Evolutionary conservation across 2,113 vertebrate genomes (phyloP).

Genomic region (Carollia perspicillata): DNA sequence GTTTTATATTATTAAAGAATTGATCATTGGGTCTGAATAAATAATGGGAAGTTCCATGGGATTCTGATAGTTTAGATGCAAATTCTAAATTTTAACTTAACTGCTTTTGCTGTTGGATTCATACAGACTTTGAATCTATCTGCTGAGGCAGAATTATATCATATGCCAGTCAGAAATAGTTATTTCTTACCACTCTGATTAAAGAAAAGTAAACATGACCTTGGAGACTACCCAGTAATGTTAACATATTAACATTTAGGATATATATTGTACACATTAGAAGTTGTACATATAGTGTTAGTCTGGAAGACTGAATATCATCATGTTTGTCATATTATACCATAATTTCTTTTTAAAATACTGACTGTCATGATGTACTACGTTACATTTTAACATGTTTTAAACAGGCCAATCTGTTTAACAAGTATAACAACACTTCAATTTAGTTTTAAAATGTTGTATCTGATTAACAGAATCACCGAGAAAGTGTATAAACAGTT

Average conservation of each 20-base stretch:
- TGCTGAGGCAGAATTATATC: neutral
- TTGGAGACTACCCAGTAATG: neutral
- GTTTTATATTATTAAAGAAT: neutral
- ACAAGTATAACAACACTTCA: neutral
- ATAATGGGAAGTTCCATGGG: neutral
- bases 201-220: neutral
- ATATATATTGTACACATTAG: neutral
- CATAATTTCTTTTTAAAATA: neutral
- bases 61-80: neutral
- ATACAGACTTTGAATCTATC: neutral
- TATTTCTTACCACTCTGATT: neutral
- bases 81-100: neutral
- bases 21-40: neutral
- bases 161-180: neutral
- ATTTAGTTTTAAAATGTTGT: neutral
- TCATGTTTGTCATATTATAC: neutral
- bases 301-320: neutral
- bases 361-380: neutral
- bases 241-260: neutral
- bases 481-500: neutral
- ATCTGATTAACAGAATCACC: neutral
- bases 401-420: neutral
- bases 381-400: neutral
- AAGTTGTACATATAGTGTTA: neutral
- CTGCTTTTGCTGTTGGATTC: neutral